Evolutionary conservation across 2,888 invertebrate species (phyloP), one percentile per base, ranked within the genome.

Genomic region (Ditula angustiorana): DNA sequence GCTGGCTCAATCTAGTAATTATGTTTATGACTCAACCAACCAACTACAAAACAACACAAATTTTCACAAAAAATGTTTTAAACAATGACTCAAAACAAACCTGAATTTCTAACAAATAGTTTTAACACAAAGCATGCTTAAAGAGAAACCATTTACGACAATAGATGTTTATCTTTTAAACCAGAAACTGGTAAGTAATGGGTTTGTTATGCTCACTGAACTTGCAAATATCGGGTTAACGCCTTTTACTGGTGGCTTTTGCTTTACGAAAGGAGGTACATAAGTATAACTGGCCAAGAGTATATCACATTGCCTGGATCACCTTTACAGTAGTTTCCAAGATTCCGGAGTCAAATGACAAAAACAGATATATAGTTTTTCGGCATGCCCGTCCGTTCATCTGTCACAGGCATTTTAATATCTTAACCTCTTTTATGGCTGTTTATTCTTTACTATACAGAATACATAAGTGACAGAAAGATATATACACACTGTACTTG

Each of bases 171-270:
- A 26, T 49, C 13, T 21, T 4, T 21, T 33, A 19, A 52, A 52
- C 53, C 50, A 50, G 19, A 50, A 50, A 50, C 30, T 11, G 11
- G 16, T 41, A 11, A 23, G 46, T 35, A 53, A 35, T 35, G 35
- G 50, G 23, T 46, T 49, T 5, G 53, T 23, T n/a, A 35, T 50
- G 50, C 50, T 30, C 53, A 23, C n/a, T 53, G 35, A 35, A 53
- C 53, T 53, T 23, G 35, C 23, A 35, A 23, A 53, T 33, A 33
- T 49, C 23, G 11, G 21, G 46, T 46, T 23, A 46, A 21, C 44
- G 19, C 28, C 28, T 13, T 26, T 16, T 16, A 2, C 13, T 5
- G 5, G 21, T 50, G 19, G 30, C 30, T 19, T 21, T 19, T 19
- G 16, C 7, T 19, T 2, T 8, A 41, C 19, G 10, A n/a, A n/a